Evolutionary conservation across 2,113 vertebrate species (phyloP), one percentile per base, ranked within the genome.

Genomic region (Sterrhoptilus dennistouni): DNA sequence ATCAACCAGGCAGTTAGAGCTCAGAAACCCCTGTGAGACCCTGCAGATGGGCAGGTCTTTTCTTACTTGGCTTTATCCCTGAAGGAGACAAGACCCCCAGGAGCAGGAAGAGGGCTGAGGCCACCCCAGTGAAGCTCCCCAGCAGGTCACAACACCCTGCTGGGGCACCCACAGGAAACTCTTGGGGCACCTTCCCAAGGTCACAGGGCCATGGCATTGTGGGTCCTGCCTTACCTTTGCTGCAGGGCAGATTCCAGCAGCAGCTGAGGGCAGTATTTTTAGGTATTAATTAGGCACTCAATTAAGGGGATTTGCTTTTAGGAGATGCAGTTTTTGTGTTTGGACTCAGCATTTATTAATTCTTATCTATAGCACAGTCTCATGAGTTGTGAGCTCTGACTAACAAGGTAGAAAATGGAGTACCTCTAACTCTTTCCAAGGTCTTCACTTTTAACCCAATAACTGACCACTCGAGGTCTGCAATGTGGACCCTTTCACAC

Each of bases 201-300:
- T 88, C 28, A 83, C 0, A 0, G 69, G 75, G 87, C 52, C 13
- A 2, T 12, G 2, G 63, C 12, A 4, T 70, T 14, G 40, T 5
- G 4, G 60, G 28, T 71, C 59, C 70, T 54, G 63, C 82, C 75
- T 84, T 83, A 95, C 95, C 93, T 96, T 95, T 77, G 91, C 96
- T 57, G 83, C 95, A 71, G 94, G 95, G 66, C 79, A 92, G 81
- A 97, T 96, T 95, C 95, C 83, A 0, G 79, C 89, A 95, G 96
- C 97, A 97, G 95, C 96, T 97, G 97, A 14, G 13, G 85, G 87
- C 81, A 68, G 66, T 97, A 96, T 97, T 97, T 97, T 96, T 97
- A 96, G 96, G 89, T 85, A 91, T 95, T 95, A 95, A 97, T 97
- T 95, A 96, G 92, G 35, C 70, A 57, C 70, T 72, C 60, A 90